Base-by-base conservation (phyloP, 1,140 invertebrate genomes). In the Drosophila tani region DNA sequence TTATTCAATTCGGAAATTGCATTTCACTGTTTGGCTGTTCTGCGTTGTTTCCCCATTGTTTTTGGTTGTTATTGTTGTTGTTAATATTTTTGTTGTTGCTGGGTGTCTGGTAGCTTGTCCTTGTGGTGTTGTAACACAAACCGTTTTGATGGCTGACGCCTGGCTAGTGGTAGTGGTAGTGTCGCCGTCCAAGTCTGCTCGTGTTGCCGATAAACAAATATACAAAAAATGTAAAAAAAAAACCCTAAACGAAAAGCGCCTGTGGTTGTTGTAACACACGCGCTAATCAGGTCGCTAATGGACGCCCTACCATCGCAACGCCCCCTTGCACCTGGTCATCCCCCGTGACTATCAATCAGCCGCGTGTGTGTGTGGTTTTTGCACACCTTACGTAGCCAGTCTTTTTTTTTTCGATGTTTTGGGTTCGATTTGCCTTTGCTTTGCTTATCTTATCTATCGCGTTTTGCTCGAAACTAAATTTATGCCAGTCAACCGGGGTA, bases 381-480 rank as follows among this genome's bases (percentile, higher is more conserved):
- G 82, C 79, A 73, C 82, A 86, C 82, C 83, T 86, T 85, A 69
- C 79, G 62, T 55, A 46, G 27, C 46, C 35, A 66, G 47, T 40
- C 58, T 41, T 64, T 65, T 38, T 38, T 60, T 24, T 24, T 64
- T 50, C 40, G 63, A 50, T 56, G 63, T 64, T 59, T 78, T 55
- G 59, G 45, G 40, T 64, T 47, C 58, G 64, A 58, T 64, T 75
- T 71, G 49, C 67, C 63, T 58, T 62, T 76, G 57, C 49, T 74
- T 76, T 64, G 60, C 38, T 69, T 86, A 87, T 87, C 83, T 87
- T 87, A 87, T 87, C 83, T 88, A 64, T 63, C 50, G 62, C 67
- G 65, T 83, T 87, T 82, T 83, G 83, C 79, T 87, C 49, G 76
- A 86, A 86, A 83, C 80, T 74, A 86, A 86, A 86, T 86, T 80